phyloP scores from a whole-genome alignment of 1,140 invertebrate genomes.

The Zaprionus davidi region DNA sequence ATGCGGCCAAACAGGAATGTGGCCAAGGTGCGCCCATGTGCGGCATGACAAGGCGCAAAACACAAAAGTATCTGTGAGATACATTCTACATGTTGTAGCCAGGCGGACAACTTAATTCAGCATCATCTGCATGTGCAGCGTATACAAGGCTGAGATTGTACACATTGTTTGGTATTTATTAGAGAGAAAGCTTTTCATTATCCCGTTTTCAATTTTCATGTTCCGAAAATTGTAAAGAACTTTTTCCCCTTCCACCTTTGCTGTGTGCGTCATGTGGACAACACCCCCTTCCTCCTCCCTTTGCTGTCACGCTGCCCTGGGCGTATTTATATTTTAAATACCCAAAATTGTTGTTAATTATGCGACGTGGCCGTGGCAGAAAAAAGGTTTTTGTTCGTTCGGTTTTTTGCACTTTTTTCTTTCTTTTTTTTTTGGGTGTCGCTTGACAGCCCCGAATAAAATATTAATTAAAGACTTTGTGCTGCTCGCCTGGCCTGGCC shows the following conservation, averaged over 20 bases:
- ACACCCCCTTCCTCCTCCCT: background rate
- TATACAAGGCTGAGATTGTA: constrained; percentile 23
- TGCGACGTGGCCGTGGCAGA: constrained; percentile 41
- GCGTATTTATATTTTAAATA: constrained; percentile 53
- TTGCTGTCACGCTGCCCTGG: background rate
- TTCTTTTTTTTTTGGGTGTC: constrained; percentile 4
- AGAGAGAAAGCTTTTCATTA: constrained; percentile 6
- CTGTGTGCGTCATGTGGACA: background rate
- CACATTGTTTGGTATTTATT: constrained; percentile 8
- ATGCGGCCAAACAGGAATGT: constrained; percentile 50
- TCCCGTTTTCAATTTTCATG: constrained; percentile 3
- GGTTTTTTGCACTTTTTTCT: constrained; percentile 12
- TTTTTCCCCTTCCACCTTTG: background rate
- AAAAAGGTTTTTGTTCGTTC: constrained; percentile 30
- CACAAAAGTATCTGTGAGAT: constrained; percentile 56
- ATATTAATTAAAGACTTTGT: constrained; percentile 78
- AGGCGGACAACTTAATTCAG: constrained; percentile 63
- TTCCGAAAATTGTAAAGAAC: background rate
- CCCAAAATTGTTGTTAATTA: constrained; percentile 75
- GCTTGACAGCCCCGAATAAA: constrained; percentile 61
- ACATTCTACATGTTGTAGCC: constrained; percentile 9
- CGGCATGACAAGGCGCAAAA: constrained; percentile 60
- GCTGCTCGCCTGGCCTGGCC: constrained; percentile 23
- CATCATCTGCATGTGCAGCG: constrained; percentile 10
- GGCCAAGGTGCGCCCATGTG: constrained; percentile 41